Percentiles rank a stretch among this genome's conserved stretches.
phyloP scores from a whole-genome alignment of 2,797 vertebrate genomes.

The Valencia hispanica region DNA sequence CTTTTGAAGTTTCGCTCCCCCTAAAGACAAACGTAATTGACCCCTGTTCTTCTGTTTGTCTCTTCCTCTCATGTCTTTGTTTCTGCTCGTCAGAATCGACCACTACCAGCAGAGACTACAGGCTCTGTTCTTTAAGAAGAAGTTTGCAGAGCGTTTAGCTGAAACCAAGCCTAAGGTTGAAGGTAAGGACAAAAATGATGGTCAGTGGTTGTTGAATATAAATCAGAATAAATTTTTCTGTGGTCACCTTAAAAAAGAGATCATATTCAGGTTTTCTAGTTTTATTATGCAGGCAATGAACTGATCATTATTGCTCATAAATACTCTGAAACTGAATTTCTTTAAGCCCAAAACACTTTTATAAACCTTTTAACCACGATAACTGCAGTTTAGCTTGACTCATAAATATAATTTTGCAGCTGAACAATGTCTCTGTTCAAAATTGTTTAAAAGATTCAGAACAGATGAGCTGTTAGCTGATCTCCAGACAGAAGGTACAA shows the following conservation, averaged over 20 bases:
- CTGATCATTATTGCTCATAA: too few relatives aligned
- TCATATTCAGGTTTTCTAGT: neutral
- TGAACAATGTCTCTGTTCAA: neutral
- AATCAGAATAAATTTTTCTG: neutral
- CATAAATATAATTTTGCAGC: neutral
- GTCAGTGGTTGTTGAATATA: neutral
- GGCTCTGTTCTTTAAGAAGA: slow-evolving; percentile 98
- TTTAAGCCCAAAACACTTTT: neutral
- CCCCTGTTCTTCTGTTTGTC: neutral
- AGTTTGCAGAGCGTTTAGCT: slow-evolving; percentile 93
- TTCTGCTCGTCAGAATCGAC: slow-evolving; percentile 86
- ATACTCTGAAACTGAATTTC: neutral
- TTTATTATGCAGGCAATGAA: neutral
- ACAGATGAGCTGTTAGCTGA: neutral
- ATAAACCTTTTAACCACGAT: neutral
- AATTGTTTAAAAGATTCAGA: neutral
- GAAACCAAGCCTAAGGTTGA: slow-evolving; percentile 96
- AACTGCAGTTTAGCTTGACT: neutral
- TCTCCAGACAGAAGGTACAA: neutral
- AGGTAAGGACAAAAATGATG: slow-evolving; percentile 77
- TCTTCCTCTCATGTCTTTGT: neutral
- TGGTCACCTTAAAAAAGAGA: neutral
- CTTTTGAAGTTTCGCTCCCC: slow-evolving; percentile 54
- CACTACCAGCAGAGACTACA: slow-evolving; percentile 96
- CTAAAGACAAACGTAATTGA: slow-evolving; percentile 35